A percentile compares a stretch with the other conserved stretches of the same genome.
phyloP scores from a whole-genome alignment of 2,113 vertebrate genomes.

The Mobula hypostoma region DNA sequence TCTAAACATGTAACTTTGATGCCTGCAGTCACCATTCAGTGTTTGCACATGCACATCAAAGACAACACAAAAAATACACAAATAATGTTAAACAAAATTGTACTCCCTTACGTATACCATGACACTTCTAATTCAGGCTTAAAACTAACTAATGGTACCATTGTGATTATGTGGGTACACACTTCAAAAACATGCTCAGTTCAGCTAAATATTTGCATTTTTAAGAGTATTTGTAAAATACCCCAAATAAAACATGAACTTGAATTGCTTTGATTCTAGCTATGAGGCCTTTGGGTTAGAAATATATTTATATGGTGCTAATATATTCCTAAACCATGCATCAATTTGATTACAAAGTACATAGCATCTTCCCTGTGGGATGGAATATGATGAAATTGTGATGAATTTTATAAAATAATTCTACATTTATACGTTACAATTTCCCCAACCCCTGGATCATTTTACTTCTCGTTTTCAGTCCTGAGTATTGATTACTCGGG shows the following conservation, averaged over 20 bases:
- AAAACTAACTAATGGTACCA: slow-evolving; percentile 1
- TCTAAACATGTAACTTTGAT: background rate
- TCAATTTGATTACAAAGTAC: slow-evolving; percentile 1
- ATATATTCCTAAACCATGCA: slow-evolving; percentile 16
- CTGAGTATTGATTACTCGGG: background rate
- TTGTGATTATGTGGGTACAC: slow-evolving; percentile 8
- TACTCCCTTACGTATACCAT: background rate
- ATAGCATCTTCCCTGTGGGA: slow-evolving; percentile 22
- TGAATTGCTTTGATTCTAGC: background rate
- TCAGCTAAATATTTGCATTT: slow-evolving; percentile 16
- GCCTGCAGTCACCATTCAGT: background rate
- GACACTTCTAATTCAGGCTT: background rate
- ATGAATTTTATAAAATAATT: slow-evolving; percentile 4
- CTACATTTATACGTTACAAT: background rate
- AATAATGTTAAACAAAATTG: slow-evolving; percentile 19
- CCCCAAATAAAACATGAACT: background rate
- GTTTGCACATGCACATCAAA: slow-evolving; percentile 32
- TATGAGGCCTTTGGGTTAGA: background rate
- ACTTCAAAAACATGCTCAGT: slow-evolving; percentile 30
- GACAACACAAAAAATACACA: slow-evolving; percentile 27
- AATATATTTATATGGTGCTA: background rate
- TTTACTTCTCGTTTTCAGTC: background rate
- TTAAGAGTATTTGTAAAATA: slow-evolving; percentile 18
- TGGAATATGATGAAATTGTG: slow-evolving; percentile 13
- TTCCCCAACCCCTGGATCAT: background rate